Conservation (phyloP, 1,140 invertebrate species). For the Himalopsyche phryganea region DNA sequence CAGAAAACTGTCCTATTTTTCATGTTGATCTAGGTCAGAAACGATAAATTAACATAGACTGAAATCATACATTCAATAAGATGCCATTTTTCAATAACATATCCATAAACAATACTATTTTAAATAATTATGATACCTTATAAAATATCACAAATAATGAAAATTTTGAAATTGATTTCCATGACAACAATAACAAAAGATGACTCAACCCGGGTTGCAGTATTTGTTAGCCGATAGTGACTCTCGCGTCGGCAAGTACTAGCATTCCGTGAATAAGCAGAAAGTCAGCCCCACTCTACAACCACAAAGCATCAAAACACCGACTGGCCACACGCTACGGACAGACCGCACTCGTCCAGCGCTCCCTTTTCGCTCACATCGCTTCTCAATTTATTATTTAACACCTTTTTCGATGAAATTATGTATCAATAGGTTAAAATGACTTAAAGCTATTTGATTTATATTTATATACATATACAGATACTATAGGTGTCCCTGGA, state of each 20-base stretch:
- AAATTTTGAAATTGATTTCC: slow-evolving; percentile 25
- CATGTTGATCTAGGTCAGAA: slow-evolving; percentile 3
- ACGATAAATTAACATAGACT: slow-evolving; percentile 28
- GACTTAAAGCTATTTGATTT: slow-evolving; percentile 34
- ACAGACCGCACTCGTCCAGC: slow-evolving; percentile 6
- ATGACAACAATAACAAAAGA: slow-evolving; percentile 26
- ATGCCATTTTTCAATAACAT: slow-evolving; percentile 25
- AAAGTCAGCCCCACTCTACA: slow-evolving; percentile 25
- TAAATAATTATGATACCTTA: slow-evolving; percentile 21
- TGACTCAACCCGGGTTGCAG: slow-evolving; percentile 21
- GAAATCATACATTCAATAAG: slow-evolving; percentile 28
- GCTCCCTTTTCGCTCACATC: slow-evolving; percentile 2
- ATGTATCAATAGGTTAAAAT: slow-evolving; percentile 36
- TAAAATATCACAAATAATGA: slow-evolving; percentile 34
- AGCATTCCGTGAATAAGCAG: slow-evolving; percentile 28
- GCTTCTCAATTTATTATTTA: slow-evolving; percentile 8
- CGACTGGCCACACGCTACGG: slow-evolving; percentile 19
- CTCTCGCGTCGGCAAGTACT: slow-evolving; percentile 23
- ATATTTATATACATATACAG: slow-evolving; percentile 34
- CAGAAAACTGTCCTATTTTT: too few species aligned
- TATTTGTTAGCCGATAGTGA: slow-evolving; percentile 15
- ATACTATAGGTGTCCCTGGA: slow-evolving; percentile 20
- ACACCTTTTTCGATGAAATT: slow-evolving; percentile 31
- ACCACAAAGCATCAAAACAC: slow-evolving; percentile 20
- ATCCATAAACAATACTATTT: slow-evolving; percentile 26